A percentile compares a stretch with the other conserved stretches of the same genome.
phyloP scores from a whole-genome alignment of 2,888 invertebrate genomes.

The Papilio demoleus region DNA sequence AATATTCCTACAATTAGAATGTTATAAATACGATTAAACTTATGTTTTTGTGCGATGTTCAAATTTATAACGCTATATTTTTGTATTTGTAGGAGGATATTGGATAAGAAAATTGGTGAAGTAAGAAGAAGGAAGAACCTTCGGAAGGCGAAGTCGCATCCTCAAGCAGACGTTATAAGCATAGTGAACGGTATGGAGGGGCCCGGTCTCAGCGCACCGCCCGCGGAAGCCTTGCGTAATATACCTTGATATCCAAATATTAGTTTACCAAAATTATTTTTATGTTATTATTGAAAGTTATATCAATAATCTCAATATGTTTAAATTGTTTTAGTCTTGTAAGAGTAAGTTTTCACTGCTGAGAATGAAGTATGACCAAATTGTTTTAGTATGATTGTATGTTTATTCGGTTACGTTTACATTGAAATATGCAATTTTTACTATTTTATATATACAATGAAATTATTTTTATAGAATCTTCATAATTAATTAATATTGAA shows the following conservation, averaged over 20 bases:
- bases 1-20: constrained; percentile 6
- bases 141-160: constrained; percentile 56
- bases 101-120: constrained; percentile 70
- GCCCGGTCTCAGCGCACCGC: constrained; percentile 63
- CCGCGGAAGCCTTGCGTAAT: constrained; percentile 61
- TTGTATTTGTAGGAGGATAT: constrained; percentile 70
- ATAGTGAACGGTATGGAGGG: constrained; percentile 76
- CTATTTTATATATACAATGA: no score
- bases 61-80: not conserved
- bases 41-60: not conserved
- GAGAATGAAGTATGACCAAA: no score
- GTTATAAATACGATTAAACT: not conserved
- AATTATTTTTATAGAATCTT: not conserved
- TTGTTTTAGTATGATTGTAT: no score
- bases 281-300: not conserved
- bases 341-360: not conserved
- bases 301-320: no score
- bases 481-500: not conserved
- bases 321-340: not conserved
- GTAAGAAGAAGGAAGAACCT: constrained; percentile 66
- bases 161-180: constrained; percentile 61
- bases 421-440: not conserved
- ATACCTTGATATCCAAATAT: constrained; percentile 58
- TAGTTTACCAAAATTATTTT: constrained; percentile 3
- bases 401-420: not conserved